Conservation (phyloP, 2,888 invertebrate species). For the Trachelus iudaicus region DNA sequence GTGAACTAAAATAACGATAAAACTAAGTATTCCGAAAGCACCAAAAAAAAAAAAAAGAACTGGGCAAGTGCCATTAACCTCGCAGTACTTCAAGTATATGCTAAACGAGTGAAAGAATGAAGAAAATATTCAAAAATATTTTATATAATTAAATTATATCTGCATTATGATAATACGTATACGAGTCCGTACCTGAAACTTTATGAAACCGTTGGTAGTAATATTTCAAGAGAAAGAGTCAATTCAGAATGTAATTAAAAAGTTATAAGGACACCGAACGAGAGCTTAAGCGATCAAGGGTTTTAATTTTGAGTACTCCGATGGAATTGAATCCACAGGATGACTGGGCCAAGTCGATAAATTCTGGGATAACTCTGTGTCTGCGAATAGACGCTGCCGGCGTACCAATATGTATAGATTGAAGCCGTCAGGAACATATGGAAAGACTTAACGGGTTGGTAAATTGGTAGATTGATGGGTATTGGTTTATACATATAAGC, state of each 20-base stretch:
- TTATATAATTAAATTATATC: neutral
- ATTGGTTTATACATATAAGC: neutral
- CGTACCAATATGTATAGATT: no score
- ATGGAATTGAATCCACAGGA: neutral
- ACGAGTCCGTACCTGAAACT: neutral
- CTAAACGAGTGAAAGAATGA: neutral
- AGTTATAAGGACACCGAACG: neutral
- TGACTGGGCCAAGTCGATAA: neutral
- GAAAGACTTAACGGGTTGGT: neutral
- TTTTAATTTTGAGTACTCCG: neutral
- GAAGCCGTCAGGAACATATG: neutral
- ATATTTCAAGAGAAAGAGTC: neutral
- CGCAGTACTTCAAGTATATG: no score
- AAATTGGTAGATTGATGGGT: neutral
- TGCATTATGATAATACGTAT: neutral
- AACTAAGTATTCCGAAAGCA: no score
- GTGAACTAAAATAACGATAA: no score
- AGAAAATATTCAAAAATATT: neutral
- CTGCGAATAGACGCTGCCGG: neutral
- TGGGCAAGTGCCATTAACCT: no score
- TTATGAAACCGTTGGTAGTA: neutral
- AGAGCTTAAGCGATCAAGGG: neutral
- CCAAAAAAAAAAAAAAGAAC: no score
- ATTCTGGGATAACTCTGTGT: neutral
- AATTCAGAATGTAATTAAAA: neutral